These are phyloP conservation scores for Bathynomus jamesi DNA, from an alignment of 1,140 invertebrate species.

Conservation along the genomic window DNA sequence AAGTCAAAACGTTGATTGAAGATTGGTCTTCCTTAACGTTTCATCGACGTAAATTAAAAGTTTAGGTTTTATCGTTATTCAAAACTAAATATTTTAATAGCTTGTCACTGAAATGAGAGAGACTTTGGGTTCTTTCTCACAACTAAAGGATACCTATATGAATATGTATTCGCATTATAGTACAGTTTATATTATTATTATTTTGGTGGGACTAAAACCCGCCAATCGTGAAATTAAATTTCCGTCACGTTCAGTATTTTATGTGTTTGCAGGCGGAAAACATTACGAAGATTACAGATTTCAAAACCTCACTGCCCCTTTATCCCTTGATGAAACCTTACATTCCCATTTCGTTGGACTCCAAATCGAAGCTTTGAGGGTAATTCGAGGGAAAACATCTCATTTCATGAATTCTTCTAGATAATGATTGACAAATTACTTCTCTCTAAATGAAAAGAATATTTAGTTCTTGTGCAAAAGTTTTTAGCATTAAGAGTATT, in stretches of 20 bases:
- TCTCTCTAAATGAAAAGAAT: too few species aligned
- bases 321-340: conserved; percentile 17
- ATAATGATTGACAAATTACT: too few species aligned
- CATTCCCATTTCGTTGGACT: not conserved
- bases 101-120: too few species aligned
- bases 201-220: not conserved
- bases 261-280: conserved; percentile 1
- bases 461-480: too few species aligned
- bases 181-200: not conserved
- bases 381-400: too few species aligned
- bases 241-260: not conserved
- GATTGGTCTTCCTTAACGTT: not conserved
- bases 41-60: not conserved
- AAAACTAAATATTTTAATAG: too few species aligned
- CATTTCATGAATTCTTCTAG: too few species aligned
- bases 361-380: conserved; percentile 14
- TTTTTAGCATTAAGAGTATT: too few species aligned
- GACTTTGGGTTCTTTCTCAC: not conserved
- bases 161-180: not conserved
- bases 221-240: not conserved
- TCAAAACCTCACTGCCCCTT: conserved; percentile 11
- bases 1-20: not conserved
- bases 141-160: too few species aligned
- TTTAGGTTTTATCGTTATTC: too few species aligned
- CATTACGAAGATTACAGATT: conserved; percentile 3